Evolutionary conservation across 2,113 vertebrate species (phyloP), one percentile per base, ranked within the genome.

Genomic region (Hydropotes inermis): DNA sequence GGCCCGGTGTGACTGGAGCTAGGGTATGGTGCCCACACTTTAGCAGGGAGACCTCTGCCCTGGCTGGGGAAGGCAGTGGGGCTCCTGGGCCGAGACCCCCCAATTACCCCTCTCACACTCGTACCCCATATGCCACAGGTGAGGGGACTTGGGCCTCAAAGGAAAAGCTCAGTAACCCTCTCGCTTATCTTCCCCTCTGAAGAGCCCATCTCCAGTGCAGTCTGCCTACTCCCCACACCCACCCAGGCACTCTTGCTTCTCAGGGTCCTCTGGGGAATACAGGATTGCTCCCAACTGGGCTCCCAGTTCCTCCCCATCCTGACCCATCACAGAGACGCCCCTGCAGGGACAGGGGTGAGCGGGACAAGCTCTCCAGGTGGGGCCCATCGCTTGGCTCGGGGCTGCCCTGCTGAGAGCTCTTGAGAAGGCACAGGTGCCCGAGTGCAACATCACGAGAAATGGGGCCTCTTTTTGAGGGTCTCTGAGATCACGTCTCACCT

Each of bases 371-470:
- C 55, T 95, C 10, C 36, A 21, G n/a, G 7, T 7, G 55, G 30
- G 21, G 15, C 19, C 43, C 67, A n/a, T 13, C 19, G 1, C 55
- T 78, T 61, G 3, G 1, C 14, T 30, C 4, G 2, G 79, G n/a
- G 25, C 39, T 45, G 45, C 64, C 27, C 43, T 60, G 17, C 27
- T 9, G 64, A 60, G 17, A 52, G 87, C 64, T 85, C 1, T 0
- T 0, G 4, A 85, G 79, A 27, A 43, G n/a, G 36, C 45, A 19
- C 79, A 14, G 45, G 45, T 7, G 25, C 45, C 28, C 14, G 27
- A 19, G 25, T 5, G n/a, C 25, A 58, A 10, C 64, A 0, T n/a
- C 81, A 45, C 10, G 4, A 60, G 43, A 60, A 52, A 7, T 0
- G 14, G 19, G 21, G 30, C 92, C 81, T 45, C 10, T 1, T n/a